Evolutionary conservation across 2,113 vertebrate genomes (phyloP), one percentile per base, ranked within the genome.

Genomic region (Donacobius atricapilla): DNA sequence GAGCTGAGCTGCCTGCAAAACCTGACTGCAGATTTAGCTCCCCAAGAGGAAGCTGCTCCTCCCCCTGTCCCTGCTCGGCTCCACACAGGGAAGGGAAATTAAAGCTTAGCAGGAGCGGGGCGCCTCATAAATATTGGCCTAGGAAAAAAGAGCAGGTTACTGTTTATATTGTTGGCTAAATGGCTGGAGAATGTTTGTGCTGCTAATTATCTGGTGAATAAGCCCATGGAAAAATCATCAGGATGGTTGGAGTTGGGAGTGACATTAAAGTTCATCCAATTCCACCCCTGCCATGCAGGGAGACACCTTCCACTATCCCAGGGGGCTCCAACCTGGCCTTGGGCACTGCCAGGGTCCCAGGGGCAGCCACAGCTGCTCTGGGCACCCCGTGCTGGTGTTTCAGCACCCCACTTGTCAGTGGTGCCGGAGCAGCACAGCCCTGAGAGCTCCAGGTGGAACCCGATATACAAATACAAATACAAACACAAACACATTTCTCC

Each of bases 1-100:
- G 35, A 69, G 73, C 48, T 56, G 20, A 86, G 86, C 86, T 83
- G 76, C 61, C 90, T 88, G 66, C 57, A 80, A 70, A 94, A 47
- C 79, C 23, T 42, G 3, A 80, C 8, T 47, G 60, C 85, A 70
- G 16, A 39, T 57, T 80, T 3, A 24, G 30, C 66, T 54, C 79
- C 89, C 73, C 70, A 24, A 80, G 66, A 77, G 54, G 40, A 31
- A 73, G 28, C 66, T 4, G 23, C 50, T 15, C 42, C 50, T 76
- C 31, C 37, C 35, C 25, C 64, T 4, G 10, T 27, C 65, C 61
- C 47, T 10, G 45, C 83, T 56, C 24, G 2, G 7, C 19, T 48
- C 58, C 2, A 1, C 48, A 23, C 50, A 10, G 2, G 5, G 58
- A 88, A 53, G 13, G 19, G 39, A 33, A 83, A 83, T 68, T 8